phyloP scores from a whole-genome alignment of 2,888 invertebrate species.

The Acanthoscelides obtectus region DNA sequence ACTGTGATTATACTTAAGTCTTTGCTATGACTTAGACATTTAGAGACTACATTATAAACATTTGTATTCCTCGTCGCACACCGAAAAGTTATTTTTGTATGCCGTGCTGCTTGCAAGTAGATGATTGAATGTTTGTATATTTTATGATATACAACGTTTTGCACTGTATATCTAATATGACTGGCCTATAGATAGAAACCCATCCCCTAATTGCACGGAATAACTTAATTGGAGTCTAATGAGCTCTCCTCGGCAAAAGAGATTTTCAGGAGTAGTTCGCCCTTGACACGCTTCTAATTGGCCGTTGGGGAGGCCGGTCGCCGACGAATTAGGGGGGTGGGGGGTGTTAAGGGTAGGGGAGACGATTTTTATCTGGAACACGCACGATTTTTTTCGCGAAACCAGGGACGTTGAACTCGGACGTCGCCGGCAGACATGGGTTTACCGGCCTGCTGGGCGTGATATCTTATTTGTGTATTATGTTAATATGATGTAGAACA shows the following conservation, averaged over 20 bases:
- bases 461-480: neutral
- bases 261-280: neutral
- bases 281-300: neutral
- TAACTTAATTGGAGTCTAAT: neutral
- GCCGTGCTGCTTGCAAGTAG: no score
- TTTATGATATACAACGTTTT: no score
- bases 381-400: neutral
- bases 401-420: neutral
- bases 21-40: no score
- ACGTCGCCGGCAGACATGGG: no score
- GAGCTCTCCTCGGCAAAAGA: neutral
- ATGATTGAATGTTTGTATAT: no score
- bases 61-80: no score
- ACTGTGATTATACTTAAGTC: no score
- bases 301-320: neutral
- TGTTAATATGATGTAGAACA: neutral
- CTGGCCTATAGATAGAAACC: neutral
- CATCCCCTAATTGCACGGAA: neutral
- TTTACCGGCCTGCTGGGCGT: neutral
- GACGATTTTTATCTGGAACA: neutral
- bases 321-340: neutral
- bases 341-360: neutral
- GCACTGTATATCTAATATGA: neutral
- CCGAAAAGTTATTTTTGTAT: no score
- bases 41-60: no score